Evolutionary conservation across 2,888 invertebrate genomes (phyloP), one percentile per base, ranked within the genome.

Genomic region (Caenorhabditis japonica): DNA sequence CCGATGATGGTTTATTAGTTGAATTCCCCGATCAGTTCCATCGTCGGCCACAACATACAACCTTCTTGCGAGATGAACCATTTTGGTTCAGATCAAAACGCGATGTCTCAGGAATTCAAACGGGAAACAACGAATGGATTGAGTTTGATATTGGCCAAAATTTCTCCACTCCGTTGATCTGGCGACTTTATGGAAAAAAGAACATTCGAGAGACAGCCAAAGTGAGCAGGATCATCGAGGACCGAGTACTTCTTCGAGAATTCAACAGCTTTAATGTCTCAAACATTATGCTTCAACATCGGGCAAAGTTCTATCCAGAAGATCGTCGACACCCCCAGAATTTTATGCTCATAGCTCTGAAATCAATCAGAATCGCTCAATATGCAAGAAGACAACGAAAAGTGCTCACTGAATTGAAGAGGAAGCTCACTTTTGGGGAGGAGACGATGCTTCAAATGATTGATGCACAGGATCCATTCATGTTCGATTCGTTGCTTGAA

Each of bases 91-190:
- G 44, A 21, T 23, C 12, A 25, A 17, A 19, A 15, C 12, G 27
- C 5, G 46, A 25, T 4, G 10, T 27, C 27, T 15, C 27, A 15
- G 8, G 44, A 19, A 46, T 46, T 13, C 27, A 25, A 46, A 15
- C 23, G 25, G 12, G 13, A 3, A 13, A 12, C 4, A 30, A 17
- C 13, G 2, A 19, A 44, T 44, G 17, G 10, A n/a, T 47, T 7
- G 47, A 33, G 8, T 47, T 47, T 19, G 33, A 47, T 3, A 33
- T 47, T 5, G 47, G 47, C 13, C 47, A 47, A 33, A 47, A 33
- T 27, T 47, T 47, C 47, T 47, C 47, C 2, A 47, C 30, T 8
- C 47, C 47, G 27, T 8, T 47, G 1, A 15, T 33, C 2, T 17
- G 33, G 10, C 4, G n/a, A 17, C 8, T 47, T 3, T 47, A 19